phyloP scores from a whole-genome alignment of 1,140 invertebrate species.

The Planococcus citri region DNA sequence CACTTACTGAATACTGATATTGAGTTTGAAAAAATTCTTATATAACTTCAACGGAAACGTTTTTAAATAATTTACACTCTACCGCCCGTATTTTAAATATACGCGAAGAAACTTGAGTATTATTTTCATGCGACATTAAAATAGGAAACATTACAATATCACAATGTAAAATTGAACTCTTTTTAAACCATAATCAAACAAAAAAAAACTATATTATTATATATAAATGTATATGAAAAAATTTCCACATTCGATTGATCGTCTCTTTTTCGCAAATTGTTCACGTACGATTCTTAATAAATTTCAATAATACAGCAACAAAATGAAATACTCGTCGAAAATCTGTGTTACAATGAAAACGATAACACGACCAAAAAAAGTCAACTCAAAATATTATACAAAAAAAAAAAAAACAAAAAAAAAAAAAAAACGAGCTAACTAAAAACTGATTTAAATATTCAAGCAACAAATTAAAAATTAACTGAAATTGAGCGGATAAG shows the following conservation, averaged over 20 bases:
- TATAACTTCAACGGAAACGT: background rate
- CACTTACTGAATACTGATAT: background rate
- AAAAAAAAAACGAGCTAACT: background rate
- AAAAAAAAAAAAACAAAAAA: background rate
- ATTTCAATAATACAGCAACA: no score
- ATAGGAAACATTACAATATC: background rate
- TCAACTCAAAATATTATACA: background rate
- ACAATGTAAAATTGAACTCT: conserved; percentile 1
- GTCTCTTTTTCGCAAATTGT: no score
- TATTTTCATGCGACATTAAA: background rate
- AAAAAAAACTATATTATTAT: background rate
- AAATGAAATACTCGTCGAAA: no score
- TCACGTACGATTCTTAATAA: no score
- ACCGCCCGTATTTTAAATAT: background rate
- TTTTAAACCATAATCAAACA: background rate
- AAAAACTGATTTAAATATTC: background rate
- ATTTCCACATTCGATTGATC: background rate
- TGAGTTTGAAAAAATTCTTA: background rate
- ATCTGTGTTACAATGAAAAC: no score
- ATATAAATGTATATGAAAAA: background rate
- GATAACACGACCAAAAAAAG: no score
- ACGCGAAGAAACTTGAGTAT: background rate
- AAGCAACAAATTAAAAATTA: background rate
- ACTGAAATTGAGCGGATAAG: conserved; percentile 6
- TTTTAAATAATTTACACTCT: background rate